A percentile compares a stretch with the other conserved stretches of the same genome.
Conservation (phyloP, 2,113 vertebrate species). For the Peromyscus maniculatus region DNA sequence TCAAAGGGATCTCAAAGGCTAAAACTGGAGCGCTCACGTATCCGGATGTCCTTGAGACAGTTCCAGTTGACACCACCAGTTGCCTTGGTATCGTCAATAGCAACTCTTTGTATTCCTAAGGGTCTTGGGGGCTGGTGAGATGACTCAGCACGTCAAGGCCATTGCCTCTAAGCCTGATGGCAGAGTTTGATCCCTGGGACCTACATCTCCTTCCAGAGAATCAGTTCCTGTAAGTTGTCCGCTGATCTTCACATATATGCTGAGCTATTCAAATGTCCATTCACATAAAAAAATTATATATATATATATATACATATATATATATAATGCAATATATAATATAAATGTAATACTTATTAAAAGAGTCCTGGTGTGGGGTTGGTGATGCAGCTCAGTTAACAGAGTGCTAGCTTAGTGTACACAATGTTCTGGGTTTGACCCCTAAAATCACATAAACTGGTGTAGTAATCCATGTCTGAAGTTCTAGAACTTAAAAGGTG, state of each 20-base stretch:
- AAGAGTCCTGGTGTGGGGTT: background rate
- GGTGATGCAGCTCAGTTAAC: background rate
- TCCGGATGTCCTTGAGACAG: background rate
- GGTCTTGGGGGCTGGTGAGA: background rate
- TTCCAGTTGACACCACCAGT: background rate
- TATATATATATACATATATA: too few species aligned
- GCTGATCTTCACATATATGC: background rate
- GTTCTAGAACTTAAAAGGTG: background rate
- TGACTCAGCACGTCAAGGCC: background rate
- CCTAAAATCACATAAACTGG: background rate
- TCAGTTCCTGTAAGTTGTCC: too few species aligned
- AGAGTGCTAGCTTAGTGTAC: background rate
- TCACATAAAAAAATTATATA: too few species aligned
- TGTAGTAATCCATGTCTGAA: background rate
- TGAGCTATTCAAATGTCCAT: background rate
- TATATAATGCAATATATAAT: too few species aligned
- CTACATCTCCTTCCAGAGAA: background rate
- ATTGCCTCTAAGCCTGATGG: background rate
- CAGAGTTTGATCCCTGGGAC: background rate
- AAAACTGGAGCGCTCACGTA: background rate
- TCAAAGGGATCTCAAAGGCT: slow-evolving; percentile 36
- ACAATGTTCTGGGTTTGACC: background rate
- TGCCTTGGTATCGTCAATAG: background rate
- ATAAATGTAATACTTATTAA: background rate
- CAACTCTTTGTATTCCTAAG: background rate